Conservation (phyloP, 2,888 invertebrate species). For the Metalampra italica region DNA sequence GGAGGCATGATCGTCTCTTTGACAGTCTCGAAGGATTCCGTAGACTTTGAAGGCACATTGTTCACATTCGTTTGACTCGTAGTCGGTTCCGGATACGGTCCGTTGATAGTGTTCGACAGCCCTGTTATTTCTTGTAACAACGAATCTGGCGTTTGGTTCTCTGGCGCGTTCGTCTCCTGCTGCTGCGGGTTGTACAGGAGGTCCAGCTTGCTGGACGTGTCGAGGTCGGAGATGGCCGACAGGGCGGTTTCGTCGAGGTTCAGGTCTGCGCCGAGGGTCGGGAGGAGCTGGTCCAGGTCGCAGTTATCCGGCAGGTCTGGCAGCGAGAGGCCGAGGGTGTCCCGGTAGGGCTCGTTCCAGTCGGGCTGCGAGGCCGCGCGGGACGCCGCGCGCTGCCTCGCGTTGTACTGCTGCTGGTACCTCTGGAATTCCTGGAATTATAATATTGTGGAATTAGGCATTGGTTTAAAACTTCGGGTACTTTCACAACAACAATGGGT, state of each 20-base stretch:
- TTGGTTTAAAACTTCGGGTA: neutral
- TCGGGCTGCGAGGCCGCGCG: constrained; percentile 54
- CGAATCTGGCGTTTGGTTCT: constrained; percentile 35
- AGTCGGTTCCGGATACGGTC: constrained; percentile 35
- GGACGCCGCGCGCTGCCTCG: constrained; percentile 74
- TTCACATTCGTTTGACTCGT: constrained; percentile 20
- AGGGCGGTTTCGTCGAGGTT: constrained; percentile 68
- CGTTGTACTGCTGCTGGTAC: constrained; percentile 81
- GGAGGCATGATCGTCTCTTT: constrained; percentile 51
- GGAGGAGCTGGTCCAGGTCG: constrained; percentile 83
- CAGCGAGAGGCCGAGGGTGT: constrained; percentile 55
- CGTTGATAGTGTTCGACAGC: constrained; percentile 37
- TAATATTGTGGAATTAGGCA: neutral
- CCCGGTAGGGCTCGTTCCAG: constrained; percentile 73
- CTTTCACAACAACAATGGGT: too few species aligned
- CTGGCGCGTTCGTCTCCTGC: constrained; percentile 22
- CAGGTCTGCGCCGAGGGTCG: constrained; percentile 79
- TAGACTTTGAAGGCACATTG: constrained; percentile 25
- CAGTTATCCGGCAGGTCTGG: constrained; percentile 65
- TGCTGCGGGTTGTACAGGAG: constrained; percentile 43
- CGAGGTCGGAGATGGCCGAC: constrained; percentile 59
- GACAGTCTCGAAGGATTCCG: constrained; percentile 25
- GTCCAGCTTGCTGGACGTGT: constrained; percentile 62
- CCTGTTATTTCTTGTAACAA: constrained; percentile 51
- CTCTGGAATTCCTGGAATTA: constrained; percentile 77